phyloP scores from a whole-genome alignment of 2,113 vertebrate genomes.

The Hirundichthys speculiger region DNA sequence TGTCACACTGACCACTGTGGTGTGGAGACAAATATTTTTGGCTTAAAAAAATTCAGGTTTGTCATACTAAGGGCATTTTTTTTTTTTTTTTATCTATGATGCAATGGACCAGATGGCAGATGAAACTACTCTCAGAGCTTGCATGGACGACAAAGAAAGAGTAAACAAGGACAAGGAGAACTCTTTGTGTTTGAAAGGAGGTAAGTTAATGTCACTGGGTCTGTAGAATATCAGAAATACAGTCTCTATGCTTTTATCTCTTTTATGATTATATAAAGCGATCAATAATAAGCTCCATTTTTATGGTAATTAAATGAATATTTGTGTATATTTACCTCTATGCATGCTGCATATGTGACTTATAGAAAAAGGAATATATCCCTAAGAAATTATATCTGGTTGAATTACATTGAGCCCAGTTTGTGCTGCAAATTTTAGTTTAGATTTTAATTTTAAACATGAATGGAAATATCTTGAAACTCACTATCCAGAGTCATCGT shows the following conservation, averaged over 20 bases:
- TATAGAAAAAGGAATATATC: too few species aligned
- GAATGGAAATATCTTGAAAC: conserved; percentile 13
- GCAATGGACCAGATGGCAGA: conserved; percentile 75
- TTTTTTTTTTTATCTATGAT: conserved; percentile 62
- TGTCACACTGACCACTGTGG: conserved; percentile 25
- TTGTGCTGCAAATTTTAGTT: too few species aligned
- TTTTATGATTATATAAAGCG: too few species aligned
- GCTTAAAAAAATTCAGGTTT: conserved; percentile 50
- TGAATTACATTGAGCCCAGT: too few species aligned
- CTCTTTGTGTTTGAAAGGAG: conserved; percentile 60
- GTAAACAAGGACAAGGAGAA: conserved; percentile 49
- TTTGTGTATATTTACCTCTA: too few species aligned
- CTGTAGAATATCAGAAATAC: conserved; percentile 11
- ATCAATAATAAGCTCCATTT: neutral
- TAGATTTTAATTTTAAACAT: too few species aligned
- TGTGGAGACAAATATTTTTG: conserved; percentile 39
- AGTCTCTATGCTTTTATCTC: too few species aligned
- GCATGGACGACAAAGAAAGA: conserved; percentile 61
- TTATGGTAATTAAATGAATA: neutral
- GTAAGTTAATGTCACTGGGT: conserved; percentile 61
- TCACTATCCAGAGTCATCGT: conserved; percentile 3
- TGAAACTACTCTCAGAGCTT: conserved; percentile 61
- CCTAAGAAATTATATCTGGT: too few species aligned
- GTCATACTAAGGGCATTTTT: conserved; percentile 53
- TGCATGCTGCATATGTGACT: too few species aligned